These are phyloP conservation scores for Poicephalus gulielmi DNA, from an alignment of 2,113 vertebrate species.

Conservation along the genomic window DNA sequence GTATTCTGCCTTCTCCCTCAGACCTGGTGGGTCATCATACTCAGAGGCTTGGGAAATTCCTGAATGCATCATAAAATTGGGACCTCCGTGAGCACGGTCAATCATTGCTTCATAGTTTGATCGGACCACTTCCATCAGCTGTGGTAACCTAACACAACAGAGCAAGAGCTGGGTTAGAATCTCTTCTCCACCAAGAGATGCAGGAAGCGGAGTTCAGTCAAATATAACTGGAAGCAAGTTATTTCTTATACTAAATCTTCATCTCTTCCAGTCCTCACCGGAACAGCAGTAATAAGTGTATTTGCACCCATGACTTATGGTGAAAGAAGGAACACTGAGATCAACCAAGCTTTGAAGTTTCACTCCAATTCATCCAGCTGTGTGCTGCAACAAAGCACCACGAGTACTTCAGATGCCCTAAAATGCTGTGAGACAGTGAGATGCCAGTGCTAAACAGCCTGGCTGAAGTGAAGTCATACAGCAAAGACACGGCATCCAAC, in stretches of 20 bases:
- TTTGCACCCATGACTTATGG: not conserved
- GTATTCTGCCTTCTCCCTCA: slow-evolving; percentile 98
- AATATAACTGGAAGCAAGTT: not conserved
- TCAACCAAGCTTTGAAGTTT: not conserved
- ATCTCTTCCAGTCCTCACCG: not conserved
- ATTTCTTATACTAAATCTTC: not conserved
- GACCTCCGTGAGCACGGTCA: slow-evolving; percentile 95
- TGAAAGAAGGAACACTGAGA: not conserved
- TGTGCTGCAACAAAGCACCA: not conserved
- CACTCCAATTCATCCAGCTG: not conserved
- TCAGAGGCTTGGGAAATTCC: slow-evolving; percentile 98
- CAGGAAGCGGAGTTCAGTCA: not conserved
- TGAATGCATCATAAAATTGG: slow-evolving; percentile 99
- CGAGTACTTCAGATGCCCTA: not conserved
- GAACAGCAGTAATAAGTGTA: not conserved
- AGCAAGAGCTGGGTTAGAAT: slow-evolving; percentile 28
- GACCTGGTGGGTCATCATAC: slow-evolving; percentile 95
- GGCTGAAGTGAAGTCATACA: not conserved
- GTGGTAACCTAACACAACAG: slow-evolving; percentile 84
- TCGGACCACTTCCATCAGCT: slow-evolving; percentile 98
- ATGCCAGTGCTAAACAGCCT: not conserved
- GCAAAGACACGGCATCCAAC: not conserved
- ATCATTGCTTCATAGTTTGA: slow-evolving; percentile 99
- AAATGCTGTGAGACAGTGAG: rapidly evolving
- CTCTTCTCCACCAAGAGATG: slow-evolving; percentile 34